Conservation (phyloP, 64 coral and sea anemone species). For the Platygyra sinensis region DNA sequence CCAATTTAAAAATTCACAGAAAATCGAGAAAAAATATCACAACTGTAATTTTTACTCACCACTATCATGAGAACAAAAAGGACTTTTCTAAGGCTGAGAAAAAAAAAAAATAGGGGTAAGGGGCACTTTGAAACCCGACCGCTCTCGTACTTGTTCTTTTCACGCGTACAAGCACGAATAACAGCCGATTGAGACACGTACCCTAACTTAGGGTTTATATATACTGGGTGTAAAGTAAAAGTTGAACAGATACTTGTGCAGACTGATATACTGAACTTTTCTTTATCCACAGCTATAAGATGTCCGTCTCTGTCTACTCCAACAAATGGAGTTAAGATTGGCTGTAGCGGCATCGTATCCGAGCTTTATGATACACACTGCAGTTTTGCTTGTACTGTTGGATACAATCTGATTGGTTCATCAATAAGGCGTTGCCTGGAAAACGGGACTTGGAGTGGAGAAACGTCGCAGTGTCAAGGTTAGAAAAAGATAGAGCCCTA, state of each 20-base stretch:
- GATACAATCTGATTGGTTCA: constrained; percentile 16
- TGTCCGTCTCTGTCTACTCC: constrained; percentile 16
- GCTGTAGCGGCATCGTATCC: neutral
- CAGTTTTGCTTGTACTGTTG: constrained; percentile 36
- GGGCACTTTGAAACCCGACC: too few relatives aligned
- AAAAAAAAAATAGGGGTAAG: too few relatives aligned
- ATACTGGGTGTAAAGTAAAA: neutral
- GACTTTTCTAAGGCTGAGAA: too few relatives aligned
- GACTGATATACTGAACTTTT: neutral
- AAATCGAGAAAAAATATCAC: too few relatives aligned
- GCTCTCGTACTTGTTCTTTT: too few relatives aligned
- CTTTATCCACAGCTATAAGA: neutral
- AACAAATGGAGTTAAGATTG: neutral
- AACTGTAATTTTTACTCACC: too few relatives aligned
- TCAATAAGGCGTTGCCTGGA: constrained; percentile 16
- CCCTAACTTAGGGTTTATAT: too few relatives aligned
- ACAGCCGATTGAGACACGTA: too few relatives aligned
- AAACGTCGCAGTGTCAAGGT: constrained; percentile 19
- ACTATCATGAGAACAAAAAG: too few relatives aligned
- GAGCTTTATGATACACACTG: constrained; percentile 35
- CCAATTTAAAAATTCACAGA: too few relatives aligned
- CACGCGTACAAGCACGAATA: too few relatives aligned
- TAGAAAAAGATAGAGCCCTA: neutral
- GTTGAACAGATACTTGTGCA: neutral
- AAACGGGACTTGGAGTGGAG: constrained; percentile 51